These are phyloP conservation scores for Nothobranchius furzeri DNA, from an alignment of 2,113 vertebrate species.

Conservation along the genomic window DNA sequence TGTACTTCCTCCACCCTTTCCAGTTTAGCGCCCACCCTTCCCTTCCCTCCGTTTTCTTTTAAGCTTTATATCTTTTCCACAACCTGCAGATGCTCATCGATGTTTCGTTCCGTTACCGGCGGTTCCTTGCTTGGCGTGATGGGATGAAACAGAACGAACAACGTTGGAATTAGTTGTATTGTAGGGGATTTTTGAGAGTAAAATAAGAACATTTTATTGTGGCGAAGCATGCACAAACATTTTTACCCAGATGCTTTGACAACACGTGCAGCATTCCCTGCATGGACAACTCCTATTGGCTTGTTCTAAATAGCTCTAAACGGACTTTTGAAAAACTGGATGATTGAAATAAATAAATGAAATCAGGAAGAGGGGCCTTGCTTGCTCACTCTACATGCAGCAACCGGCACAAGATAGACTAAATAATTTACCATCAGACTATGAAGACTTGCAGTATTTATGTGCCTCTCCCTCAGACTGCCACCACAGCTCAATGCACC, in stretches of 20 bases:
- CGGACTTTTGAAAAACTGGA: too few relatives aligned
- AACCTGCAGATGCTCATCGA: not conserved
- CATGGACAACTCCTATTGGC: conserved; percentile 3
- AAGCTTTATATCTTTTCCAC: not conserved
- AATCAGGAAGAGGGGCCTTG: not conserved
- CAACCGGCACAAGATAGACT: conserved; percentile 22
- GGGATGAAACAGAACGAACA: not conserved
- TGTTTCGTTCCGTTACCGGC: not conserved
- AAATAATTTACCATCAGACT: conserved; percentile 57
- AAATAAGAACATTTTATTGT: not conserved
- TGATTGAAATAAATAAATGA: too few relatives aligned
- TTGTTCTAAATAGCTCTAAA: conserved; percentile 1
- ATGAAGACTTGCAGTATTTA: conserved; percentile 54
- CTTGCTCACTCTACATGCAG: conserved; percentile 22
- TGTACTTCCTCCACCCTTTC: conserved; percentile 6
- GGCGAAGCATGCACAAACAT: not conserved
- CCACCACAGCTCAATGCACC: conserved; percentile 32
- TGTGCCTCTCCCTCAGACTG: conserved; percentile 29
- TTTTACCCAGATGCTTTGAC: not conserved
- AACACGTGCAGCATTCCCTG: not conserved
- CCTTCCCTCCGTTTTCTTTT: not conserved
- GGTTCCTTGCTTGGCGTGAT: conserved; percentile 6
- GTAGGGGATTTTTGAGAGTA: not conserved
- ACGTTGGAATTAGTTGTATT: conserved; percentile 7
- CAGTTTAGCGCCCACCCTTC: not conserved